Evolutionary conservation across 1,140 invertebrate species (phyloP).

Genomic region (Papilio machaon): DNA sequence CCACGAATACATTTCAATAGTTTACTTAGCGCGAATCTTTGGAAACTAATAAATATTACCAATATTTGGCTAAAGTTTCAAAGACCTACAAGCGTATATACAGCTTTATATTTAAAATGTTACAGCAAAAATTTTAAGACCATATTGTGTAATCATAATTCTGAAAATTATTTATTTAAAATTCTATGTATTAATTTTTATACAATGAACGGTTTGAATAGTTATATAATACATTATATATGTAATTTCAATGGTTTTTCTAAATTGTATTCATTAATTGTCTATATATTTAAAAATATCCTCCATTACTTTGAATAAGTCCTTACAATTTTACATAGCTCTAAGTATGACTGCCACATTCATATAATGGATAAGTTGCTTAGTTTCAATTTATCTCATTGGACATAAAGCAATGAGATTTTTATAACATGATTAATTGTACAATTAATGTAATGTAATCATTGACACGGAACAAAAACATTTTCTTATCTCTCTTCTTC

Average conservation of each 20-base stretch:
- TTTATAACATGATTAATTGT: no score
- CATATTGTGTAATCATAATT: not conserved
- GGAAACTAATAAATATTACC: not conserved
- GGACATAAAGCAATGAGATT: not conserved
- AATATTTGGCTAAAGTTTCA: slow-evolving; percentile 28
- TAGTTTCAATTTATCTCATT: not conserved
- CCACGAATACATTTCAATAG: slow-evolving; percentile 49
- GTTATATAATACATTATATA: not conserved
- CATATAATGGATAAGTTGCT: not conserved
- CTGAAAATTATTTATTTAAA: not conserved
- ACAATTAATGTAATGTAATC: no score
- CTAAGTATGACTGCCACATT: not conserved
- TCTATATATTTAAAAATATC: not conserved
- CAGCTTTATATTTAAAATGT: slow-evolving; percentile 12
- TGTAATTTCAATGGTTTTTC: not conserved
- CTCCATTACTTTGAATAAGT: not conserved
- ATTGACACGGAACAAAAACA: not conserved
- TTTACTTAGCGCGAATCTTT: slow-evolving; percentile 19
- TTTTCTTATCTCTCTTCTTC: not conserved
- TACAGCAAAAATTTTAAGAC: slow-evolving; percentile 3
- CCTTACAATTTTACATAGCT: not conserved
- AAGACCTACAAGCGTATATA: slow-evolving; percentile 33
- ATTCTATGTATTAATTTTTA: not conserved
- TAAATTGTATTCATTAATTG: not conserved
- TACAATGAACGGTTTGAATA: not conserved